A percentile compares a stretch with the other conserved stretches of the same genome.
These are phyloP conservation scores for Helicoverpa armigera DNA, from an alignment of 1,140 invertebrate species.

Conservation along the genomic window DNA sequence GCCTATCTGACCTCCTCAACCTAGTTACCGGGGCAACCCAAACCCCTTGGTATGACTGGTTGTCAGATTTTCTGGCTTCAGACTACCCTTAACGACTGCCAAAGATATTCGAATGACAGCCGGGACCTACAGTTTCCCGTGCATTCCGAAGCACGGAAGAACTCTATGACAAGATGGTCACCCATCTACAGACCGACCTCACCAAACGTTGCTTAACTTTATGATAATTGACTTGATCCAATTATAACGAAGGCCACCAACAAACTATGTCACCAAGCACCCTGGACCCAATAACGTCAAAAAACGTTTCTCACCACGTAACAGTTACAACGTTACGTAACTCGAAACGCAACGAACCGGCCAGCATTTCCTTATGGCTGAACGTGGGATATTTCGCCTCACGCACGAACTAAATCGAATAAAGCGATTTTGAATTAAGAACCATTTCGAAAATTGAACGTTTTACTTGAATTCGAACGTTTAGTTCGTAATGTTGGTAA, in stretches of 20 bases:
- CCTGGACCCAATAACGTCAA: slow-evolving; percentile 2
- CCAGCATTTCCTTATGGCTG: slow-evolving; percentile 19
- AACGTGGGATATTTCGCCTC: slow-evolving; percentile 20
- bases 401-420: slow-evolving; percentile 23
- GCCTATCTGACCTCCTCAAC: no score
- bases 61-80: no score
- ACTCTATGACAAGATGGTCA: no score
- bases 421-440: slow-evolving; percentile 37
- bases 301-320: slow-evolving; percentile 29
- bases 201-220: no score
- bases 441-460: slow-evolving; percentile 36
- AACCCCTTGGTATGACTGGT: no score
- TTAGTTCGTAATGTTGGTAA: not conserved
- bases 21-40: no score
- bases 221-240: not conserved
- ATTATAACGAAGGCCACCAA: not conserved
- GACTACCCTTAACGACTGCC: no score
- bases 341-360: slow-evolving; percentile 14
- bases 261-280: slow-evolving; percentile 11
- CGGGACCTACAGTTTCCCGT: no score
- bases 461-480: slow-evolving; percentile 7
- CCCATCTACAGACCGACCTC: no score
- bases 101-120: no score
- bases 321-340: slow-evolving; percentile 21
- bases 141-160: no score